Evolutionary conservation across 2,113 vertebrate genomes (phyloP).

Genomic region (Phycodurus eques): DNA sequence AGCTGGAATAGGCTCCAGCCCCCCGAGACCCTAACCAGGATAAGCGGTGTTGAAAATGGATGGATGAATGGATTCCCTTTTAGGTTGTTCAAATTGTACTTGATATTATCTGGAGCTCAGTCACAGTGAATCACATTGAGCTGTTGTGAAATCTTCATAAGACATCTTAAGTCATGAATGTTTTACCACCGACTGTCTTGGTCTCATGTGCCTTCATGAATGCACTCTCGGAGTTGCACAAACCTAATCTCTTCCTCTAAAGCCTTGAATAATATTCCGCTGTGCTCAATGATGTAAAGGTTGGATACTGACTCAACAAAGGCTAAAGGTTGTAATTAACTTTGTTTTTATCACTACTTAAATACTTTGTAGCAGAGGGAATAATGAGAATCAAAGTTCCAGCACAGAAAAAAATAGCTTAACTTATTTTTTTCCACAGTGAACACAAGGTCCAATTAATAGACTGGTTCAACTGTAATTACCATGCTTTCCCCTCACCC

Average conservation of each 20-base stretch:
- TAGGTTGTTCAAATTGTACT: neutral
- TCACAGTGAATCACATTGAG: constrained; percentile 1
- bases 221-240: constrained; percentile 3
- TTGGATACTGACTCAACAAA: constrained; percentile 6
- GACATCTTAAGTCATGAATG: neutral
- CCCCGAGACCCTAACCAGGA: too few relatives aligned
- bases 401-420: constrained; percentile 25
- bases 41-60: too few relatives aligned
- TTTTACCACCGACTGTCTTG: neutral
- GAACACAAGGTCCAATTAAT: constrained; percentile 71
- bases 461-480: constrained; percentile 59
- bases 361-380: constrained; percentile 24
- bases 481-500: constrained; percentile 53
- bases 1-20: too few relatives aligned
- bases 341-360: constrained; percentile 24
- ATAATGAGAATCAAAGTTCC: constrained; percentile 17
- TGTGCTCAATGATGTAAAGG: neutral
- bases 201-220: neutral
- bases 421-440: constrained; percentile 22
- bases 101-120: neutral
- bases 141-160: neutral
- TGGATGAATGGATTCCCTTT: too few relatives aligned
- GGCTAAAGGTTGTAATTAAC: constrained; percentile 54
- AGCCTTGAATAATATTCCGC: neutral
- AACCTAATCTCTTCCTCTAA: neutral